Base-by-base conservation (phyloP, 2,888 invertebrate species). In the Neocrepidodera transversa region DNA sequence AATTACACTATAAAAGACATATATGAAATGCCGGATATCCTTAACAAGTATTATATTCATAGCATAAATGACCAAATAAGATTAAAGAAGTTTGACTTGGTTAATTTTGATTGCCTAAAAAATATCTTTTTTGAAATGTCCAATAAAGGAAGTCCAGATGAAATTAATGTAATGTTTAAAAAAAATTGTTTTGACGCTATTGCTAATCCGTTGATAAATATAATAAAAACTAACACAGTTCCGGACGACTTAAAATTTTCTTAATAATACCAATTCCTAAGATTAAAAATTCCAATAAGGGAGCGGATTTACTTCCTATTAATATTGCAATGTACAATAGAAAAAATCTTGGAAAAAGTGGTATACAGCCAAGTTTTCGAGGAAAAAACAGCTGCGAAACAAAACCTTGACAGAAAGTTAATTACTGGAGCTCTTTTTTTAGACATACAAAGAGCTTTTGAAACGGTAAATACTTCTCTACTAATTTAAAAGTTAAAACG, bases 331-430 rank as follows among this genome's bases (percentile, higher is more conserved):
- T 23, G 23, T 23, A 23, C 6, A 5, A 23, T 6, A 5, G 3
- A 23, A 6, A 23, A 23, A 6, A 23, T 6, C 3, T 5, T 23
- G 23, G 6, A 7, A 42, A 1, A 42, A 42, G 17, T 20, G 17
- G 17, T 42, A 20, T 17, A 3, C 16, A 42, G 1, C 11, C 10
- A 10, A 10, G 35, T 10, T 49, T 49, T 32, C 13, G 49, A 49
- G 18, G 16, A 2, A 32, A 32, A 4, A 7, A 32, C 16, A 49
- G 17, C 17, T 49, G 49, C 32, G 23, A 47, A 47, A 30, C 26
- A 13, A 10, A 49, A 32, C 11, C 18, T 35, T 28, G 32, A 32
- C 8, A 49, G 16, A 5, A 49, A 32, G 14, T 13, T n/a, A 13
- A 11, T 23, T 4, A 26, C 48, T 26, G 48, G 11, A 1, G 30